Base-by-base conservation (phyloP, 2,797 vertebrate genomes). In the Callimico goeldii region DNA sequence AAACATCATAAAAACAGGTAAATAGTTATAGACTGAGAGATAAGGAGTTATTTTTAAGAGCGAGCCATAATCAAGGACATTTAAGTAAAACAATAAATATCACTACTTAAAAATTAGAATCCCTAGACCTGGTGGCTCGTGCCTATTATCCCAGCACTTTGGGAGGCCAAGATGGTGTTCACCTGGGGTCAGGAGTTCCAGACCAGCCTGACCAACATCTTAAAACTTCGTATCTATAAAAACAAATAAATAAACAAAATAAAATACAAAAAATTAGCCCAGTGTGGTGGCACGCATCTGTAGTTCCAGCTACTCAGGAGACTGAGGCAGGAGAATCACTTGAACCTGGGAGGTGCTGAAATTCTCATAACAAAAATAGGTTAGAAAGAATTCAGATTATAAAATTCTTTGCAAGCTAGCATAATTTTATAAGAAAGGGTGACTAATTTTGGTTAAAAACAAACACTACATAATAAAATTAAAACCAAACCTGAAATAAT, bases 261-360 rank as follows among this genome's bases (percentile, higher is more conserved):
- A 26, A 57, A 57, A 26, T 26, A 57, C 55, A 41, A 57, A 33
- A 64, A 64, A 30, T 17, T 64, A 64, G 30, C 30, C 61, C 0
- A 14, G 7, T 0, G 0, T 64, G 15, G 61, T 64, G 61, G 30
- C 3, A 7, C 1, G 3, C 7, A 0, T 33, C 15, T 64, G 61
- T n/a, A 64, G 61, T 64, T 6, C 15, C 61, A 64, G 61, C 30
- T n/a, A 64, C 14, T 64, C 15, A 8, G 15, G 61, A 2, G 15
- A 30, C 14, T 64, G 30, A 33, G 30, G 61, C 61, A 64, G 7
- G 7, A 64, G 14, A 64, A 64, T n/a, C 33, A 7, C 30, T 64
- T 2, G 61, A 64, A 64, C 30, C 61, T 33, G 15, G 15, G 15
- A 64, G 17, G 30, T 55, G 17, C 1, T 22, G 57, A 76, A 26